Evolutionary conservation across 1,140 invertebrate species (phyloP), one percentile per base, ranked within the genome.

Genomic region (Drosophila azteca): DNA sequence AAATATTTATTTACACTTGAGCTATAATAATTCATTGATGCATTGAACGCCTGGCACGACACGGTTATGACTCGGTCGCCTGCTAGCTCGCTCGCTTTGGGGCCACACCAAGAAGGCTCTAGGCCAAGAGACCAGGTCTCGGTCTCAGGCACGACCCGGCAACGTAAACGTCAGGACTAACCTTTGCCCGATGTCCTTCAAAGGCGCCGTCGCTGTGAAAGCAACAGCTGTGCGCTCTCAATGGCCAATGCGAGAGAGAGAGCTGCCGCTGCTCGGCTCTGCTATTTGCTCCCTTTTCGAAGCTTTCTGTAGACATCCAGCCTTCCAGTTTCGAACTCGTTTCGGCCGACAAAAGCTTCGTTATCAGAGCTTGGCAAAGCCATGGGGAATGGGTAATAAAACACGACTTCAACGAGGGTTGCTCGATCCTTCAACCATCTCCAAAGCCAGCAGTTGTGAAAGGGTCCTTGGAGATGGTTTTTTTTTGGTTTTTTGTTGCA

Each of bases 1-100:
- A 85, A 85, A 85, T 85, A 85, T 85, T 87, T 85, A 87, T 85
- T 85, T 85, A 85, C 81, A 85, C 81, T 85, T 87, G 68, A 87
- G 81, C 82, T 85, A 87, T 72, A 87, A 84, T 84, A 84, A 85
- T 87, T 85, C 81, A 85, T 85, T 85, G 82, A 85, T 85, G 82
- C 81, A 85, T 85, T 73, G 73, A 70, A 69, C 50, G 73, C 81
- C 78, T 77, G 82, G 82, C 78, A 85, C 81, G 82, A 75, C 81
- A 81, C 78, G 81, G 48, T 51, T 52, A 62, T 48, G 68, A 49
- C 46, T 29, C 31, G 66, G 68, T 46, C 57, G 58, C 59, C 54
- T 81, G 29, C 29, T 7, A 8, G 29, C 29, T 31, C 72, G 79
- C 66, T 70, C 62, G 54, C 65, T 60, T 52, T 45, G 50, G 63